Evolutionary conservation across 2,113 vertebrate genomes (phyloP), one percentile per base, ranked within the genome.

Genomic region (Murina feae): DNA sequence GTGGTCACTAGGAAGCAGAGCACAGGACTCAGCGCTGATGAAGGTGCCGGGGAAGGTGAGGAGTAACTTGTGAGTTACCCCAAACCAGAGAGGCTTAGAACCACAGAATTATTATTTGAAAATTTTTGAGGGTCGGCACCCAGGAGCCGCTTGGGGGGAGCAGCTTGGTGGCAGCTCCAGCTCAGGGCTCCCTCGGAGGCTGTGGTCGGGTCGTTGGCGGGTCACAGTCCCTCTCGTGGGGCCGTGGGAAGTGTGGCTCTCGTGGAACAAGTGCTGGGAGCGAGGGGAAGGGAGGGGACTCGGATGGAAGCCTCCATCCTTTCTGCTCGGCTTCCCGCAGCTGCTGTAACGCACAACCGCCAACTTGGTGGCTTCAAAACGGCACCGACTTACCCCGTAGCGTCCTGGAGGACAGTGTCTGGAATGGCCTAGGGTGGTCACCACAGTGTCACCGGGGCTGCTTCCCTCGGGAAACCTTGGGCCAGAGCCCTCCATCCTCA

Each of bases 1-100:
- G 1, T 0, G 0, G 9, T 11, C 74, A 23, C 25, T 0, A 11
- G 44, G 72, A 37, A 66, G 25, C 16, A 65, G n/a, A 23, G 39
- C 5, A 1, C 9, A 49, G 39, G 60, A 89, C 60, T 32, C 10
- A 11, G 20, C 8, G 0, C 18, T 16, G 42, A 39, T 68, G 60
- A 11, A 5, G n/a, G 23, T 10, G 20, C 16, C 21, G 47, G 13
- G 44, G 17, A 21, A 32, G 35, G 47, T 5, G 17, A 4, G 13
- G 66, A 72, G 32, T 9, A 32, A 5, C 13, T 8, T 20, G 20
- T 39, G 16, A 0, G 28, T 51, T 32, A 32, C 6, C 58, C 7
- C 76, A 18, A 35, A 23, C 18, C 42, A 23, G 9, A 23, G 68
- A 16, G 12, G 42, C 79, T 23, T 32, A 49, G n/a, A 47, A 11